Conservation (phyloP, 2,888 invertebrate species). For the Drosophila meridionalis region DNA sequence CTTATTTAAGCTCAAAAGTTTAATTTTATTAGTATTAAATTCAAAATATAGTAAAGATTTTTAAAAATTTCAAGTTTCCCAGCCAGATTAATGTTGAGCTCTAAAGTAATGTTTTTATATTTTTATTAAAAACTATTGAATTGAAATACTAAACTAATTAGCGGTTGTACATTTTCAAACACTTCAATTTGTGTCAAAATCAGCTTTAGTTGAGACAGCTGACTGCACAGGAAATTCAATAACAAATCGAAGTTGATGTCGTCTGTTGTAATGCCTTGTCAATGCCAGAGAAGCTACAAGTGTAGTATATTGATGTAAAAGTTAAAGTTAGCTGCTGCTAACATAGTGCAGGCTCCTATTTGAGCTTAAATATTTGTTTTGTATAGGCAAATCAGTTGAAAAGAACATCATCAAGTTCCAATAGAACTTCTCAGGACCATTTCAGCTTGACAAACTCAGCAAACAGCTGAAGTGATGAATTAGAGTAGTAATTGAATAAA, state of each 20-base stretch:
- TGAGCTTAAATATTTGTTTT: background rate
- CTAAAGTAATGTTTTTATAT: too few relatives aligned
- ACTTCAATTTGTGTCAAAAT: background rate
- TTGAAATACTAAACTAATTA: background rate
- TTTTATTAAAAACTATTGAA: too few relatives aligned
- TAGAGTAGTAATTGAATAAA: constrained; percentile 30
- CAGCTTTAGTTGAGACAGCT: background rate
- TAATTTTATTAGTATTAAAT: too few relatives aligned
- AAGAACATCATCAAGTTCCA: constrained; percentile 2
- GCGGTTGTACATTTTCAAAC: background rate
- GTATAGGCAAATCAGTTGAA: constrained; percentile 7
- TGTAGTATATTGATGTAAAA: background rate
- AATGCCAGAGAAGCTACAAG: background rate
- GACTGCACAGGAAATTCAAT: background rate
- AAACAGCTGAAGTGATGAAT: constrained; percentile 33
- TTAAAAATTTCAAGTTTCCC: too few relatives aligned
- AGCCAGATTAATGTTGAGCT: background rate
- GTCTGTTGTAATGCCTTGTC: background rate
- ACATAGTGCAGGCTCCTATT: background rate
- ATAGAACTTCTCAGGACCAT: background rate
- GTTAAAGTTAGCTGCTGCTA: background rate
- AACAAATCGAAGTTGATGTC: background rate
- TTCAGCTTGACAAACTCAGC: constrained; percentile 20
- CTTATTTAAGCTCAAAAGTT: too few relatives aligned
- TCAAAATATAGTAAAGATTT: too few relatives aligned